A percentile compares a stretch with the other conserved stretches of the same genome.
Conservation (phyloP, 2,888 invertebrate species). For the Amiota communis region DNA sequence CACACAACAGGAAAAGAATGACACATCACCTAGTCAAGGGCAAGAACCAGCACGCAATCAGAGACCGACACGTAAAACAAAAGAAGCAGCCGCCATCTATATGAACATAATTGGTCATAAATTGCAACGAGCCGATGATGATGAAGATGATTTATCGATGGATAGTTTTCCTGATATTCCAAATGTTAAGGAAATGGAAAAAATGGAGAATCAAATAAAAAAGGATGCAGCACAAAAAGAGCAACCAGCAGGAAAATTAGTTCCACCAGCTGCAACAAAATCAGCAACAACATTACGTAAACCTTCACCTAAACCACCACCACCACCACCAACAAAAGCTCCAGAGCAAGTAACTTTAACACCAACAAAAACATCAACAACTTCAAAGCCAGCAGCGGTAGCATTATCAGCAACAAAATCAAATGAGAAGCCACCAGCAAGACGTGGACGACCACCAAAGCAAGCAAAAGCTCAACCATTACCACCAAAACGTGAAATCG, state of each 20-base stretch:
- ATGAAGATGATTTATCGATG: slow-evolving; percentile 78
- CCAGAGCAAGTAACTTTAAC: slow-evolving; percentile 30
- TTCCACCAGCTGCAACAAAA: slow-evolving; percentile 42
- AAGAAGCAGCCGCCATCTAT: slow-evolving; percentile 83
- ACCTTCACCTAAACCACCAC: slow-evolving; percentile 27
- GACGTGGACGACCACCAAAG: slow-evolving; percentile 64
- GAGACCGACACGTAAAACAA: slow-evolving; percentile 81
- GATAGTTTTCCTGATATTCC: slow-evolving; percentile 81
- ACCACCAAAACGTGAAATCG: slow-evolving; percentile 61
- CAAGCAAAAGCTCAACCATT: slow-evolving; percentile 45
- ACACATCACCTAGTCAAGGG: slow-evolving; percentile 48
- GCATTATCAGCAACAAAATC: slow-evolving; percentile 40
- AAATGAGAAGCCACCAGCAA: slow-evolving; percentile 41
- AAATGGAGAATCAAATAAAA: slow-evolving; percentile 77
- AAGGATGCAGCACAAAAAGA: slow-evolving; percentile 60
- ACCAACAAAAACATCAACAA: slow-evolving; percentile 32
- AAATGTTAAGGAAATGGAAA: slow-evolving; percentile 77
- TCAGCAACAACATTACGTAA: slow-evolving; percentile 29
- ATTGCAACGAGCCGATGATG: slow-evolving; percentile 77
- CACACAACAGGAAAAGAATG: slow-evolving; percentile 11
- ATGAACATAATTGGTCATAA: slow-evolving; percentile 84
- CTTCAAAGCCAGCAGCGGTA: slow-evolving; percentile 40
- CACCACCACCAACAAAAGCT: slow-evolving; percentile 5
- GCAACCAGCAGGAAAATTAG: slow-evolving; percentile 28
- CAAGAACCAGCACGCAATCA: slow-evolving; percentile 58